Evolutionary conservation across 2,888 invertebrate species (phyloP), one percentile per base, ranked within the genome.

Genomic region (Chaetogeoica ovagalla): DNA sequence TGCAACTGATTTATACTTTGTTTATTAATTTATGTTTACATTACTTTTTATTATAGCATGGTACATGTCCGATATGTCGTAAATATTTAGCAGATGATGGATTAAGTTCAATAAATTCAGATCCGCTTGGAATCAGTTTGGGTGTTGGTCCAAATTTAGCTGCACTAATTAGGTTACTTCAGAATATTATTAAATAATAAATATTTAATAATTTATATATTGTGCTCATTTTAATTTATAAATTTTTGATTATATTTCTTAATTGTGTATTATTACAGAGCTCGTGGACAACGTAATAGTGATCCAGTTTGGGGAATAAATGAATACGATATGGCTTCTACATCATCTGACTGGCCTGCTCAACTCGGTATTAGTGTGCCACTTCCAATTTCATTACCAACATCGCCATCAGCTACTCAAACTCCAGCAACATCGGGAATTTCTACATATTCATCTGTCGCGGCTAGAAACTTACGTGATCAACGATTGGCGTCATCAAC

Each of bases 61-160:
- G 95, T 82, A 97, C 97, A 69, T 97, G 97, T 86, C 97, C 97
- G 82, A 94, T 97, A 84, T 97, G 97, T 88, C 91, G 97, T 81
- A 94, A 94, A 87, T 90, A 90, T 85, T 88, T 93, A 84, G 88
- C 88, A 82, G 89, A 89, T 83, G 88, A 88, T 83, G 85, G 88
- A 87, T 63, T 79, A 71, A 69, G 62, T 77, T 77, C 77, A 60
- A 70, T 79, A 19, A 79, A 55, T 77, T 84, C 84, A 70, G 82
- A 82, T 76, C 83, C 83, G 72, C 71, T 82, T 39, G 83, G 82
- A 71, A 81, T 83, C 66, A 83, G 83, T 62, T 81, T 83, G 48
- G 83, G 82, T 60, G 83, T 84, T 75, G 84, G 83, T 63, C 83
- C 84, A 70, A 83, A 83, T 75, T 82, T 85, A 76, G 84, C 85